Conservation (phyloP, 2,113 vertebrate genomes). For the Callithrix jacchus region DNA sequence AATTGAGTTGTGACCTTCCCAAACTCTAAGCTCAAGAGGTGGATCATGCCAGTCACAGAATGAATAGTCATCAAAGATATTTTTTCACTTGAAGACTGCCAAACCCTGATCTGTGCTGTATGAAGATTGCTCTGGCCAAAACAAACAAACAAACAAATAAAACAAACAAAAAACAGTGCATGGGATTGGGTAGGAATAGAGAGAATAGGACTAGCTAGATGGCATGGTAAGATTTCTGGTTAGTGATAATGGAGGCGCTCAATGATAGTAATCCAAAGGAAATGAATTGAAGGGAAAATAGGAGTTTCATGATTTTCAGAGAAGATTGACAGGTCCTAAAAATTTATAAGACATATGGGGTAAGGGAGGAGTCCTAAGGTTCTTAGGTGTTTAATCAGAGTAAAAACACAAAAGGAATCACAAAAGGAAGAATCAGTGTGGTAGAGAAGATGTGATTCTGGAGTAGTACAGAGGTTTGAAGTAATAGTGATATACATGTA, state of each 20-base stretch:
- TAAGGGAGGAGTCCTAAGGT: neutral
- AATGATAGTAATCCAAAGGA: neutral
- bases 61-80: neutral
- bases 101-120: neutral
- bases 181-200: neutral
- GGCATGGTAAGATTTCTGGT: neutral
- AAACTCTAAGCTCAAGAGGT: neutral
- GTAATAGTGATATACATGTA: fast-evolving
- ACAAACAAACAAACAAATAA: no score
- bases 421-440: neutral
- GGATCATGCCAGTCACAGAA: neutral
- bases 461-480: neutral
- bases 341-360: neutral
- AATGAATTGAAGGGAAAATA: neutral
- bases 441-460: neutral
- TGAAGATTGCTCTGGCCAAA: neutral
- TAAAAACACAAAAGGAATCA: neutral
- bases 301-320: neutral
- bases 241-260: neutral
- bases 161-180: no score
- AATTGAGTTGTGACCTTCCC: neutral
- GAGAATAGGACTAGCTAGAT: neutral
- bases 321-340: neutral
- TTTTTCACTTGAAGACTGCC: neutral
- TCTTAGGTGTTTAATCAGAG: neutral